These are phyloP conservation scores for Mungos mungo DNA, from an alignment of 2,113 vertebrate species.

Conservation along the genomic window DNA sequence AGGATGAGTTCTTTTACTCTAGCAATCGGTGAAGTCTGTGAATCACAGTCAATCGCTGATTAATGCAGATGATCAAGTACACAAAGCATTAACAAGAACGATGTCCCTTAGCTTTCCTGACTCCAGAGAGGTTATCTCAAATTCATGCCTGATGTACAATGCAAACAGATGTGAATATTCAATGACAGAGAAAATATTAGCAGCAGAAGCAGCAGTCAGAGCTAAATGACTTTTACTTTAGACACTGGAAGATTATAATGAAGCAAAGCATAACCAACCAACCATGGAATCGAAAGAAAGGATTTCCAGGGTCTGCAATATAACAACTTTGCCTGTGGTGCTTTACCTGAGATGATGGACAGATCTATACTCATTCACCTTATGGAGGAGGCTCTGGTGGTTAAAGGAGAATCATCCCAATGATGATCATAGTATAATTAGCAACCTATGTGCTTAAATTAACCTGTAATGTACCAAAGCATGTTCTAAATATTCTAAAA, in stretches of 20 bases:
- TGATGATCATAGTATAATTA: neutral
- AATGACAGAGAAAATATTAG: neutral
- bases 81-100: neutral
- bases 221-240: neutral
- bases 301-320: neutral
- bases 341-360: neutral
- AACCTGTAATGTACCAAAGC: neutral
- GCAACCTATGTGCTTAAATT: neutral
- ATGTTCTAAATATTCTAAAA: neutral
- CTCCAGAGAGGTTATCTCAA: neutral
- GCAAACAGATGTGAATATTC: neutral
- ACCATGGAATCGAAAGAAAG: neutral
- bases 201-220: neutral
- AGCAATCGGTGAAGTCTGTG: neutral
- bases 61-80: neutral
- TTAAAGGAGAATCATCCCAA: neutral
- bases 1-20: neutral
- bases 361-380: neutral
- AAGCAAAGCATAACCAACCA: neutral
- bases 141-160: neutral
- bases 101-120: neutral
- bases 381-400: neutral
- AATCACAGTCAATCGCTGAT: neutral
- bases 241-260: neutral
- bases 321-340: neutral